Conservation (phyloP, 2,797 vertebrate species). For the Melanotaenia nigrans region DNA sequence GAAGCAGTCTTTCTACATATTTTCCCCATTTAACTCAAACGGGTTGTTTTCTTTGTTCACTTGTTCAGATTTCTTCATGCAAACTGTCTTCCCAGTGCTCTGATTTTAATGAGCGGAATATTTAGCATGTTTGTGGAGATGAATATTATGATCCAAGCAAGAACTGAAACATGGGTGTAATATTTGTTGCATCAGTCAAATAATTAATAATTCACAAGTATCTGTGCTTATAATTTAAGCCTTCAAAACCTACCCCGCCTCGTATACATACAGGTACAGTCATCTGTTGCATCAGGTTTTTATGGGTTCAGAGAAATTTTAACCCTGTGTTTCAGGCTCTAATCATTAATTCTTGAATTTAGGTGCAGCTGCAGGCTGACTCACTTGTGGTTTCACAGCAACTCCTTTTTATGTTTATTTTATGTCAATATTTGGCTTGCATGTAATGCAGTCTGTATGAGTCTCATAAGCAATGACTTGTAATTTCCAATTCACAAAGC, state of each 20-base stretch:
- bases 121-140: constrained; percentile 1
- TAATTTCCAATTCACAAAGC: constrained; percentile 67
- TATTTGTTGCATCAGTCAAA: constrained; percentile 10
- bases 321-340: constrained; percentile 19
- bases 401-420: constrained; percentile 66
- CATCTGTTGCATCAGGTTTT: not conserved
- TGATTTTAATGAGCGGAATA: constrained; percentile 3
- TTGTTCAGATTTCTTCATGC: constrained; percentile 1
- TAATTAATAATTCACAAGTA: constrained; percentile 8
- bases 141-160: constrained; percentile 13
- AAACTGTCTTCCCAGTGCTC: not conserved
- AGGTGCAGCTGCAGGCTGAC: constrained; percentile 30
- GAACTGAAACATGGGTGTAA: not conserved
- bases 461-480: constrained; percentile 42
- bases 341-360: constrained; percentile 23
- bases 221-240: not conserved
- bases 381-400: constrained; percentile 28
- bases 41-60: not conserved
- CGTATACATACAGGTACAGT: not conserved
- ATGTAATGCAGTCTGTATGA: constrained; percentile 38
- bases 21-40: not conserved
- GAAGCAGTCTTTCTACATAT: not conserved
- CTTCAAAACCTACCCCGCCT: not conserved
- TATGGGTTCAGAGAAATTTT: constrained; percentile 7
- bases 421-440: constrained; percentile 60